A percentile compares a stretch with the other conserved stretches of the same genome.
Conservation (phyloP, 2,113 vertebrate species). For the Actinemys pallida region DNA sequence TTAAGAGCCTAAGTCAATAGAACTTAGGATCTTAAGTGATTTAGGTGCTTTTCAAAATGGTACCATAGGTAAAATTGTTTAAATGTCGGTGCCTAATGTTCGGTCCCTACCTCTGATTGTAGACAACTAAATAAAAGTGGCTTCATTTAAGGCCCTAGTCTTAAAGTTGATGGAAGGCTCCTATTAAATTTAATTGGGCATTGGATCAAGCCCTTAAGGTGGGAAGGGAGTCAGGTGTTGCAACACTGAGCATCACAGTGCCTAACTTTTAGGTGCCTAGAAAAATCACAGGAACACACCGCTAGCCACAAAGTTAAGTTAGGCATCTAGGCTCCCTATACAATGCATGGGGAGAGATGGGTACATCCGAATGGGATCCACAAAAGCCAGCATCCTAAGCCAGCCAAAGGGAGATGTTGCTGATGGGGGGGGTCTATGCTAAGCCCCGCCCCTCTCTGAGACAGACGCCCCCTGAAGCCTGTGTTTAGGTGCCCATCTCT, state of each 20-base stretch:
- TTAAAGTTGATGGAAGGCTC: background rate
- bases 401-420: background rate
- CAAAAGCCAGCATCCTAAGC: background rate
- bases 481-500: background rate
- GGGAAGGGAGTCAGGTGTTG: background rate
- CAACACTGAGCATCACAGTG: background rate
- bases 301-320: background rate
- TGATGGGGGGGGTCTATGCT: too few relatives aligned
- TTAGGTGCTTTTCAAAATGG: background rate
- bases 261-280: background rate
- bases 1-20: background rate
- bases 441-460: background rate
- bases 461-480: background rate
- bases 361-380: background rate
- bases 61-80: background rate
- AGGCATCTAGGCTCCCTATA: background rate
- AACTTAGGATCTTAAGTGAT: background rate
- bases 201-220: too few relatives aligned
- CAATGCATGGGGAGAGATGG: background rate
- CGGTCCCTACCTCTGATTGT: background rate
- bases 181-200: background rate
- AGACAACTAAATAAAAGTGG: background rate
- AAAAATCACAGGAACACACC: background rate
- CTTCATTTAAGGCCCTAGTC: background rate
- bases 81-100: background rate